Percentiles rank a stretch among this genome's conserved stretches.
Evolutionary conservation across 2,797 vertebrate genomes (phyloP).

Genomic region (Botia kubotai): DNA sequence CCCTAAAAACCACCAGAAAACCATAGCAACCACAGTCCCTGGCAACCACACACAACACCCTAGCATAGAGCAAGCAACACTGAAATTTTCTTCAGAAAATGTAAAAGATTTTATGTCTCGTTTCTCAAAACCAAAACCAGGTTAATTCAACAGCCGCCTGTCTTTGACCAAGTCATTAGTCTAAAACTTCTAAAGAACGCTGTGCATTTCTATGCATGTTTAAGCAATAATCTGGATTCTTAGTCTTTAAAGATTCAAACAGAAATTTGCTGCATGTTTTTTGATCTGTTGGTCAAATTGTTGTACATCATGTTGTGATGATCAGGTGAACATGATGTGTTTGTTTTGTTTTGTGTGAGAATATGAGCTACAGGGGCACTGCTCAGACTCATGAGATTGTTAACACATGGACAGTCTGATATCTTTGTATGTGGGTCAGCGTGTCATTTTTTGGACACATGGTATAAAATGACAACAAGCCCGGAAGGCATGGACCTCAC

Average conservation of each 20-base stretch:
- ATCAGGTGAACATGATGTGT: too few species aligned
- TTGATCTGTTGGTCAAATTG: too few species aligned
- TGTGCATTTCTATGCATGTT: too few species aligned
- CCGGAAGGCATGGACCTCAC: slow-evolving; percentile 20
- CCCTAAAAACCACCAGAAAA: too few species aligned
- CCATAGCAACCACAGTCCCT: too few species aligned
- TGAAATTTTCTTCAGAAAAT: too few species aligned
- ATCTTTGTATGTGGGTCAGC: slow-evolving; percentile 27
- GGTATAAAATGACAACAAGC: not conserved
- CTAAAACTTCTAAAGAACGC: not conserved
- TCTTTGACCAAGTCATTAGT: not conserved
- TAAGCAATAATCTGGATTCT: too few species aligned
- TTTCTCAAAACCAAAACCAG: not conserved
- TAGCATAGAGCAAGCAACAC: too few species aligned
- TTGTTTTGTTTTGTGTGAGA: not conserved
- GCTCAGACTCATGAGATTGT: slow-evolving; percentile 13
- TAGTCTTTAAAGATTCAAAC: too few species aligned
- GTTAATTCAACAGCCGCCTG: not conserved
- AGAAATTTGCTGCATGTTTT: too few species aligned
- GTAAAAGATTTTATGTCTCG: too few species aligned
- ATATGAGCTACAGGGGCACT: slow-evolving; percentile 13
- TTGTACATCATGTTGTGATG: not conserved
- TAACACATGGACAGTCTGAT: slow-evolving; percentile 30
- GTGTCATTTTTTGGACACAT: slow-evolving; percentile 10
- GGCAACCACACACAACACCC: too few species aligned